Base-by-base conservation (phyloP, 2,113 vertebrate genomes). In the Sinosuthora webbiana region DNA sequence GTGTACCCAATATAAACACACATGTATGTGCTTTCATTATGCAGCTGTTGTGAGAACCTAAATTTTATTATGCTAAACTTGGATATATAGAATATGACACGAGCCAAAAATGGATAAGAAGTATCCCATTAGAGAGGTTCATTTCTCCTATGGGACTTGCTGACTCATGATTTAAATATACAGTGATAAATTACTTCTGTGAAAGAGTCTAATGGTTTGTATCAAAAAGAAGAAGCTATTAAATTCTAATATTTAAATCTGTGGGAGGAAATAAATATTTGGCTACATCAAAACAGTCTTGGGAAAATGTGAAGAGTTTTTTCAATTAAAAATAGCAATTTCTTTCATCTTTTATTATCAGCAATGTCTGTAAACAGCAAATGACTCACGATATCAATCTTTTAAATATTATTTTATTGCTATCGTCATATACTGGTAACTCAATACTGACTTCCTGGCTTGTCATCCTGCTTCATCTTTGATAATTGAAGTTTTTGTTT, bases 101-200 rank as follows among this genome's bases (percentile, higher is more conserved):
- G 71, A 75, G 28, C 4, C 52, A 53, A 56, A 71, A 90, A 62
- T 18, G 5, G 16, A 33, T 27, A 93, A 0, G 1, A 81, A 44
- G 4, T 56, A 69, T 79, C 53, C 69, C n/a, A 73, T 68, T 16
- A 87, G 24, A 91, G 45, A 88, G 17, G 50, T 55, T 81, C 22
- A 56, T 74, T 94, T 83, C 39, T 86, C 75, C 93, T 55, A 17
- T 64, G 60, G 56, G 71, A 86, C 33, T 85, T 94, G 74, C 80
- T 94, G 85, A 95, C 22, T 96, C 85, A 77, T 68, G 30, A 74
- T 80, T 95, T 81, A 87, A 91, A 94, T 35, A 59, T 19, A 80
- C 20, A 89, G 15, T 60, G 76, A 93, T 67, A 95, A 81, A 94
- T 74, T 74, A 87, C 59, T 88, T 59, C 47, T 77, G 44, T 31